Evolutionary conservation across 2,888 invertebrate species (phyloP).

Genomic region (Agrochola lychnidis): DNA sequence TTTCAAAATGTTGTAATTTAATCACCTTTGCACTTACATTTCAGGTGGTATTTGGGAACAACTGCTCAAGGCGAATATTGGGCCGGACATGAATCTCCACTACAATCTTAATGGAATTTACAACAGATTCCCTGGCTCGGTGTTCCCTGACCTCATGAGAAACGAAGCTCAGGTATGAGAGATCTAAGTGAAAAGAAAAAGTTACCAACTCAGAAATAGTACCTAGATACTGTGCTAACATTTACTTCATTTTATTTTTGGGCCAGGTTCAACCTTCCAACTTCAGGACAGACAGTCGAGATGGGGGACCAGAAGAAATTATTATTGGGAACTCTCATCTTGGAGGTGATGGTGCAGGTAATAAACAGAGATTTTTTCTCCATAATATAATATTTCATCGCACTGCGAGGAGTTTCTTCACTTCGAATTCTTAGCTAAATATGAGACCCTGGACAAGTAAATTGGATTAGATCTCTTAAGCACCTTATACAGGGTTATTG

Average conservation of each 20-base stretch:
- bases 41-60: constrained; percentile 89
- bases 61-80: constrained; percentile 87
- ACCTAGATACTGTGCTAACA: background rate
- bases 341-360: constrained; percentile 74
- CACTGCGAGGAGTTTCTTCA: background rate
- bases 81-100: constrained; percentile 88
- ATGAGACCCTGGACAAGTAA: background rate
- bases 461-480: background rate
- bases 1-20: background rate
- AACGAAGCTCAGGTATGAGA: constrained; percentile 83
- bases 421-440: background rate
- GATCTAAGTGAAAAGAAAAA: background rate
- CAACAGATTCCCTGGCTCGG: constrained; percentile 82
- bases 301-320: constrained; percentile 77
- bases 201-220: background rate
- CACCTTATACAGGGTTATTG: background rate
- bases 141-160: constrained; percentile 83
- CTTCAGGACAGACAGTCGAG: constrained; percentile 82
- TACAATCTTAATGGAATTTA: constrained; percentile 88
- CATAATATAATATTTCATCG: background rate
- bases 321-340: constrained; percentile 78
- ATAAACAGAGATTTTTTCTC: background rate
- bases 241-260: constrained; percentile 9
- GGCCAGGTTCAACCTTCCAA: constrained; percentile 84
- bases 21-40: background rate